Percentiles rank a stretch among this genome's conserved stretches.
Evolutionary conservation across 1,140 invertebrate genomes (phyloP).

Genomic region (Laupala kohalensis): DNA sequence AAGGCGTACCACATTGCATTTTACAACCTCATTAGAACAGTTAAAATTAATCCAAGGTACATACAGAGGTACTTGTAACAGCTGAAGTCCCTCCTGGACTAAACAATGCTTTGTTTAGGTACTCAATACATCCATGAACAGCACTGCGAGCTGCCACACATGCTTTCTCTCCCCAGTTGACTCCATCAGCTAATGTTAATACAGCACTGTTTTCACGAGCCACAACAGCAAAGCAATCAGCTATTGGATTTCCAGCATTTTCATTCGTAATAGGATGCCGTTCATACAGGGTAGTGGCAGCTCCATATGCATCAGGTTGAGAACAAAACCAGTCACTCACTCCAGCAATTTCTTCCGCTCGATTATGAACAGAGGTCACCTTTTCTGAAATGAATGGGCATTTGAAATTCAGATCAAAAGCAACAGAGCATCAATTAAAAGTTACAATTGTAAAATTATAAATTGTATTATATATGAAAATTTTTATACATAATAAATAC

Average conservation of each 20-base stretch:
- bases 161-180: slow-evolving; percentile 87
- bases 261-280: slow-evolving; percentile 59
- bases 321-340: slow-evolving; percentile 53
- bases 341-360: slow-evolving; percentile 38
- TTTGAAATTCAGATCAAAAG: too few species aligned
- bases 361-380: neutral
- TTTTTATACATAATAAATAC: too few species aligned
- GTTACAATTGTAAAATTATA: too few species aligned
- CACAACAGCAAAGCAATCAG: slow-evolving; percentile 78
- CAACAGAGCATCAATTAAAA: too few species aligned
- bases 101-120: slow-evolving; percentile 58
- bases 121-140: slow-evolving; percentile 74
- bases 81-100: slow-evolving; percentile 9
- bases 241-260: slow-evolving; percentile 75
- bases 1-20: too few species aligned
- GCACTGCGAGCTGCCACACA: slow-evolving; percentile 78
- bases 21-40: neutral
- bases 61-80: slow-evolving; percentile 29
- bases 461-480: too few species aligned
- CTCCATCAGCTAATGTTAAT: slow-evolving; percentile 78
- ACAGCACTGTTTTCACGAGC: slow-evolving; percentile 66
- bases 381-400: neutral
- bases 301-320: slow-evolving; percentile 50
- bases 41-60: neutral
- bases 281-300: slow-evolving; percentile 59